Percentiles rank a stretch among this genome's conserved stretches.
These are phyloP conservation scores for Microtus ochrogaster DNA, from an alignment of 2,113 vertebrate genomes.

Conservation along the genomic window DNA sequence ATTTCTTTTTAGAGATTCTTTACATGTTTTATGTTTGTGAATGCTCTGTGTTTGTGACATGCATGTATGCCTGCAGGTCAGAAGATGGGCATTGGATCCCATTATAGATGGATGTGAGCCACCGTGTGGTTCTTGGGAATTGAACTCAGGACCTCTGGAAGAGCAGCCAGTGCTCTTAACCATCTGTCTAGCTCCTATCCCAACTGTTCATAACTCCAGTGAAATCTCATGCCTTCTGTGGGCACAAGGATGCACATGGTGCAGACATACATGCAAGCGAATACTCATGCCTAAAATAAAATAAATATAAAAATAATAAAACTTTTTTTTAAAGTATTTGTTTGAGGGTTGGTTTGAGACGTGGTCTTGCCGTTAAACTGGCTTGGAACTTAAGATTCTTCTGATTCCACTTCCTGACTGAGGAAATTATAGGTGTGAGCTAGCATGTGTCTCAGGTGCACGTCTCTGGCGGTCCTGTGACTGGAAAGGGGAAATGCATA, in stretches of 20 bases:
- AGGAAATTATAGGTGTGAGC: neutral
- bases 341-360: neutral
- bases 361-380: neutral
- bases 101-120: neutral
- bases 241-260: neutral
- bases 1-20: neutral
- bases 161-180: neutral
- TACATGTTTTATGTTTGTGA: neutral
- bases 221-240: too few relatives aligned
- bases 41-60: neutral
- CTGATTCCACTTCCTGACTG: neutral
- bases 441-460: neutral
- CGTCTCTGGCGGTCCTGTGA: conserved; percentile 28
- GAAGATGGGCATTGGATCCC: neutral
- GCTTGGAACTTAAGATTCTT: neutral
- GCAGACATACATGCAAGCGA: neutral
- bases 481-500: neutral
- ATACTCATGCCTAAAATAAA: neutral
- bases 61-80: neutral
- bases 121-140: neutral
- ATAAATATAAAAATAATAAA: neutral
- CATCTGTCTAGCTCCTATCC: neutral
- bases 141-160: neutral
- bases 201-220: neutral
- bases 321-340: neutral